Evolutionary conservation across 2,797 vertebrate genomes (phyloP), one percentile per base, ranked within the genome.

Genomic region (Sciurus carolinensis): DNA sequence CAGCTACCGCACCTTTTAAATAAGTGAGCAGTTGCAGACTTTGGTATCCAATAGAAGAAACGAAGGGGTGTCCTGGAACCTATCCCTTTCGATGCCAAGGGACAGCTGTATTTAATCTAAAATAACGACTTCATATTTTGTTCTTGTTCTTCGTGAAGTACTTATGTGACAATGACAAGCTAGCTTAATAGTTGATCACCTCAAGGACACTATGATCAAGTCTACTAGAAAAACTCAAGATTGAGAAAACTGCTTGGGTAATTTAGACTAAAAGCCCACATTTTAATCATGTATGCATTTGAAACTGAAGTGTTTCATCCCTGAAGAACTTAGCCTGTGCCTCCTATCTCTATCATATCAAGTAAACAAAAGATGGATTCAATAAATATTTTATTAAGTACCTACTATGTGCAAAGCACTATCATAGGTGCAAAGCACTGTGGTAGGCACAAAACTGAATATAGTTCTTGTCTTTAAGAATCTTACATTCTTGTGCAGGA

Each of bases 201-300:
- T 81, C 10, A 10, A 64, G 54, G 54, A 87, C 47, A 44, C 54
- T n/a, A 69, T 39, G 87, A 84, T 73, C 18, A 93, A 91, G 11
- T 94, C 64, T 84, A 94, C 77, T 7, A 52, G 52, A n/a, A 90
- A 97, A 90, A 28, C 9, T 42, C 69, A 26, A 81, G 36, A 85
- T 0, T 42, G 44, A 89, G 75, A 80, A 91, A 62, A 96, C 57
- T 36, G 17, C 81, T 84, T 44, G 69, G 33, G 44, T 85, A 69
- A 82, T 87, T 96, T 87, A 95, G 76, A 82, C 36, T 66, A 89
- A 91, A 75, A 79, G 44, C 17, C n/a, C 54, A 20, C 87, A 86
- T 96, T 62, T 52, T 33, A 75, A 94, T 28, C 15, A 64, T 47
- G 7, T 90, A n/a, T 87, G 18, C 44, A 72, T 57, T 88, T 95